Percentiles rank a stretch among this genome's conserved stretches.
These are phyloP conservation scores for Gopherus evgoodei DNA, from an alignment of 2,113 vertebrate species.

Conservation along the genomic window DNA sequence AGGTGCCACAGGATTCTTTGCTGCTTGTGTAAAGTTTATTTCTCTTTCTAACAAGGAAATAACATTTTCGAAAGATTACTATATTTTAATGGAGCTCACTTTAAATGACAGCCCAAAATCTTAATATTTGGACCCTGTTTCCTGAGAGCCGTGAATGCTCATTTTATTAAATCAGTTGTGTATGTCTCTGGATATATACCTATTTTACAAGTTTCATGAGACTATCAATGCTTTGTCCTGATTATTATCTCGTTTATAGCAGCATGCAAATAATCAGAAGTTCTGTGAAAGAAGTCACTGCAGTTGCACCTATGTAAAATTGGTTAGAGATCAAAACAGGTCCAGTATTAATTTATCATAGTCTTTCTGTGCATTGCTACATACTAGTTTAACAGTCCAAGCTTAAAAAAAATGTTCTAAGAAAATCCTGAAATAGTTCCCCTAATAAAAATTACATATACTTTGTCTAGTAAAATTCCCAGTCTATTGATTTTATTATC, in stretches of 20 bases:
- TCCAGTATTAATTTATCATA: background rate
- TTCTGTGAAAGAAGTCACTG: background rate
- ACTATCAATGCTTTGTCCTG: background rate
- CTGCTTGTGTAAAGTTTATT: background rate
- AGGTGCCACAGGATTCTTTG: too few relatives aligned
- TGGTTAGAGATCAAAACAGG: background rate
- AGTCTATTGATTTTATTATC: background rate
- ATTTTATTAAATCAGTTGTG: background rate
- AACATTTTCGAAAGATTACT: background rate
- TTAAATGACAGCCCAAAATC: background rate
- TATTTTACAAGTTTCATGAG: background rate
- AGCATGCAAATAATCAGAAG: background rate
- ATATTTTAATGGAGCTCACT: background rate
- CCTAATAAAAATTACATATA: background rate
- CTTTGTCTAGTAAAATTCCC: background rate
- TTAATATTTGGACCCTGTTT: background rate
- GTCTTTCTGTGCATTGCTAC: background rate
- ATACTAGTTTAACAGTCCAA: background rate
- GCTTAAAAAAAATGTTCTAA: background rate
- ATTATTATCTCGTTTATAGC: background rate
- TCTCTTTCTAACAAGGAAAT: background rate
- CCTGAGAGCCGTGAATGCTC: rapidly evolving
- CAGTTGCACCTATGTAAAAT: background rate
- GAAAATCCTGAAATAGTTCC: background rate
- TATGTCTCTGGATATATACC: background rate